phyloP scores from a whole-genome alignment of 1,140 invertebrate genomes.

The Drosophila melanogaster region DNA sequence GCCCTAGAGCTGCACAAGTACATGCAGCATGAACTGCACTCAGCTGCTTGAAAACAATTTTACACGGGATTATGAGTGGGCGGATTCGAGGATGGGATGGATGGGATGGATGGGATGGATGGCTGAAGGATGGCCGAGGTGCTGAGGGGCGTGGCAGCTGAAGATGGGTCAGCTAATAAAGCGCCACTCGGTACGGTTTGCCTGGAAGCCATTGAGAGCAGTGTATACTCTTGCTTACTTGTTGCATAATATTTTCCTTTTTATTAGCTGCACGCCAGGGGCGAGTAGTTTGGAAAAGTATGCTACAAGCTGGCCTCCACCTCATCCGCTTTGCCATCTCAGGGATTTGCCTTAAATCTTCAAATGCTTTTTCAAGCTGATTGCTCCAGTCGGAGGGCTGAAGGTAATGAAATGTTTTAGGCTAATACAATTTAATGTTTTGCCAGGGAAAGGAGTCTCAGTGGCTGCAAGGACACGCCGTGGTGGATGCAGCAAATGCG shows the following conservation, averaged over 20 bases:
- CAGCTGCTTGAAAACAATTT: slow-evolving; percentile 74
- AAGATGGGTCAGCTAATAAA: slow-evolving; percentile 70
- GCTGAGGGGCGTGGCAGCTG: slow-evolving; percentile 19
- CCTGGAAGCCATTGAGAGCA: slow-evolving; percentile 51
- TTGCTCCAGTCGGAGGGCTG: slow-evolving; percentile 49
- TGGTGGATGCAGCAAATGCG: slow-evolving; percentile 39
- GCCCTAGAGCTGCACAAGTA: slow-evolving; percentile 41
- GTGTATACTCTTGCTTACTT: slow-evolving; percentile 65
- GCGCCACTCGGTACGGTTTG: slow-evolving; percentile 52
- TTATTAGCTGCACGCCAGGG: slow-evolving; percentile 62
- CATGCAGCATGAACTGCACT: slow-evolving; percentile 60
- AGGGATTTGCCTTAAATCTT: slow-evolving; percentile 52
- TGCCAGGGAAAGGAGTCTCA: slow-evolving; percentile 20
- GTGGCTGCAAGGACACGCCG: slow-evolving; percentile 43
- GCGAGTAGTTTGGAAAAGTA: slow-evolving; percentile 45
- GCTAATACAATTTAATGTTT: slow-evolving; percentile 76
- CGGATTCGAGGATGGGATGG: not conserved
- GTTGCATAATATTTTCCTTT: slow-evolving; percentile 81
- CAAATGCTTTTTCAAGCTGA: slow-evolving; percentile 69
- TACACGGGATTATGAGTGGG: slow-evolving; percentile 71
- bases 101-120: not conserved
- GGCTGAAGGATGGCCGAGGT: not conserved
- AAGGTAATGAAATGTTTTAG: slow-evolving; percentile 67
- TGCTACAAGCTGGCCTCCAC: slow-evolving; percentile 16
- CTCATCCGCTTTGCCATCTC: slow-evolving; percentile 1